Evolutionary conservation across 2,888 invertebrate genomes (phyloP).

Genomic region (Chloromyia formosa): DNA sequence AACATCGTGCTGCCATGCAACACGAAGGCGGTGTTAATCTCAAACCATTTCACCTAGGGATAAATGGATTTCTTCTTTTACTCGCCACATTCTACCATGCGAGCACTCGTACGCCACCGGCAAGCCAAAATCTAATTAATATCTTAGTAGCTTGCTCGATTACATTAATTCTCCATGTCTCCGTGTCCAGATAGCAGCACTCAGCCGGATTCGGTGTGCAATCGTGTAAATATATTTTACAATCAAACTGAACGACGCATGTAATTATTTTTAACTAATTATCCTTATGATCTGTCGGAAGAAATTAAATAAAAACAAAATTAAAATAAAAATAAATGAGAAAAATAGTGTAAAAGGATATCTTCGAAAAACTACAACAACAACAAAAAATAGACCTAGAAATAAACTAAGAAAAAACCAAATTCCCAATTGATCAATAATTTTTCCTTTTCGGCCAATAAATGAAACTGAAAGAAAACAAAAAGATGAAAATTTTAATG

Average conservation of each 20-base stretch:
- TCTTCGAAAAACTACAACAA: neutral
- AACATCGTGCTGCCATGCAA: slow-evolving; percentile 73
- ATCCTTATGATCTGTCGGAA: neutral
- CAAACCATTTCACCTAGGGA: slow-evolving; percentile 4
- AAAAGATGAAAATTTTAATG: neutral
- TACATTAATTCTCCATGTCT: slow-evolving; percentile 8
- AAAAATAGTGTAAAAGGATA: neutral
- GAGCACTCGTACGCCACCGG: neutral
- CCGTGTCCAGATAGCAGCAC: slow-evolving; percentile 35
- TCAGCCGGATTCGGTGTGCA: neutral
- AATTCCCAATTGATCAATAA: neutral
- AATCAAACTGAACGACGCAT: slow-evolving; percentile 5
- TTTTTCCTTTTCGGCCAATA: slow-evolving; percentile 4
- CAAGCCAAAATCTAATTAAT: slow-evolving; percentile 22
- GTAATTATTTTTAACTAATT: slow-evolving; percentile 1
- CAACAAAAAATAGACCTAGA: neutral
- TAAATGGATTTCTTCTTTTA: slow-evolving; percentile 3
- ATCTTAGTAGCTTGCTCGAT: slow-evolving; percentile 2
- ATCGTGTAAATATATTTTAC: slow-evolving; percentile 25
- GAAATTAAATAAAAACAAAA: neutral
- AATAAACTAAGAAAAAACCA: neutral
- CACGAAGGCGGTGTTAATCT: slow-evolving; percentile 55
- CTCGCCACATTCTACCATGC: slow-evolving; percentile 4
- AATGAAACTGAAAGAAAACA: neutral
- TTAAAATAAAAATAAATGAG: neutral